Base-by-base conservation (phyloP, 2,888 invertebrate species). In the Leptinotarsa tumamoca region DNA sequence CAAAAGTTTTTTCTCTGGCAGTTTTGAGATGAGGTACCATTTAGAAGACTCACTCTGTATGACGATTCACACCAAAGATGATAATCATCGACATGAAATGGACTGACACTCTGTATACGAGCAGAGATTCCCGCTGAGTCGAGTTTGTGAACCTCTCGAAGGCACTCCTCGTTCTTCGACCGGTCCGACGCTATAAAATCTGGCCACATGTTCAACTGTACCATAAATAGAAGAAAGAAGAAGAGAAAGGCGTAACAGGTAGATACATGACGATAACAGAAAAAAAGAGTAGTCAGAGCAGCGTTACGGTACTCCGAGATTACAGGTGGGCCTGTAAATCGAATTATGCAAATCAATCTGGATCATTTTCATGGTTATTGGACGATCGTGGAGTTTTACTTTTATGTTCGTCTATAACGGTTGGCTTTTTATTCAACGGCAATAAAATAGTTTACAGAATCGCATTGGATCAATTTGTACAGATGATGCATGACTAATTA, bases 241-340 rank as follows among this genome's bases (percentile, higher is more conserved):
- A 70, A 70, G 70, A 70, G 70, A 70, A 70, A 70, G 70, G 70
- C 70, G 58, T 58, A 70, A 70, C 70, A 70, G 70, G 70, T 70
- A 54, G 18, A 70, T 70, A 61, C 56, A 43, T 33, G 63, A 27
- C 33, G 33, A 70, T 58, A 58, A 70, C n/a, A 43, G 14, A 49
- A 70, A 70, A 49, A 70, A 70, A n/a, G 63, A 43, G 10, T 43
- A 71, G 23, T 23, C 23, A 5, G n/a, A 51, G 67, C 5, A 43
- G 51, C 17, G n/a, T 72, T 63, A 67, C 72, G 72, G 72, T 72
- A 72, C 33, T 49, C 13, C n/a, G 17, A 61, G 69, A 69, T 18
- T 69, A 63, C 72, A 72, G 72, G 72, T 66, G 66, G 72, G 67
- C 51, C 67, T 54, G 61, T 49, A 71, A 71, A 71, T 71, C 72